Base-by-base conservation (phyloP, 2,888 invertebrate genomes). In the Alsophila aescularia region DNA sequence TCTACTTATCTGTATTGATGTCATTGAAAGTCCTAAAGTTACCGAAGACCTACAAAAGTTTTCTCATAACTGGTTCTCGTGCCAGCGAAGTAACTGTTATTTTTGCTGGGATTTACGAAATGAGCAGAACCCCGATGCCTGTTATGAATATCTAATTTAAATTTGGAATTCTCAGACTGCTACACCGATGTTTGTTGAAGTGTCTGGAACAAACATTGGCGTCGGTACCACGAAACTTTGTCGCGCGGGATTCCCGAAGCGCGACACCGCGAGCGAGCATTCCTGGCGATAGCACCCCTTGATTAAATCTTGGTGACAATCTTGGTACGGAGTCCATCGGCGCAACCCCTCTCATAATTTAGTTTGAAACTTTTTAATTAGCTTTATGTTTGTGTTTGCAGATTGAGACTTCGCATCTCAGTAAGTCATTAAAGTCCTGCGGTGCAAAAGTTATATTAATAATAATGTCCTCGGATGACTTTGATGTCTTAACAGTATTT, bases 281-380 rank as follows among this genome's bases (percentile, higher is more conserved):
- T 87, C 82, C 81, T 64, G 60, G 68, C 82, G 79, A 82, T 75
- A 81, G 74, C 79, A 77, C 82, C 75, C 81, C 84, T 77, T 82
- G 83, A 86, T 87, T 85, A 83, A 90, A 89, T 87, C 89, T 87
- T 82, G 68, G 78, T 77, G 78, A 80, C 82, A 87, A 88, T 87
- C 88, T 86, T 88, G 86, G 90, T 89, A 84, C 88, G 65, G 83
- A 83, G 89, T 77, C 84, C 82, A 83, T 82, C 83, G 79, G 73
- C 81, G 80, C 84, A 83, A 86, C 89, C 91, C 90, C 90, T 89
- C 90, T 89, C 89, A 91, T 91, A 91, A 91, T 90, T 90, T 87
- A 90, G 90, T 91, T 91, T 84, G 80, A 85, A 91, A 91, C 90
- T 91, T 91, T 91, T 91, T 90, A 91, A 91, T 91, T 91, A 91